Conservation (phyloP, 2,113 vertebrate species). For the Malurus alboscapulatus region DNA sequence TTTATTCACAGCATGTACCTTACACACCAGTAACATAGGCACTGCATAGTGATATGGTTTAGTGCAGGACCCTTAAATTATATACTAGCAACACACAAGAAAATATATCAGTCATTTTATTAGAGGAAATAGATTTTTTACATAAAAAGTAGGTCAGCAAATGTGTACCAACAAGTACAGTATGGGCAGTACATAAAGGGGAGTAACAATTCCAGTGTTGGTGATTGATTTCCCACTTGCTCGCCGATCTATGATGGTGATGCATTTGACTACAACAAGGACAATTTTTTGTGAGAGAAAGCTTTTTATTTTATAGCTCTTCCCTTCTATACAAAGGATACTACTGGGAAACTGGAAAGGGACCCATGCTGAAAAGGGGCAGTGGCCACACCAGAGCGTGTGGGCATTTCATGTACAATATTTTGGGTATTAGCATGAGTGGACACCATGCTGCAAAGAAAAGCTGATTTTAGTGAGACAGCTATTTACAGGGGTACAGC, state of each 20-base stretch:
- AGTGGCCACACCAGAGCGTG: not conserved
- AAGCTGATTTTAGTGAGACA: not conserved
- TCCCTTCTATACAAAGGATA: not conserved
- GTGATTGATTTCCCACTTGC: not conserved
- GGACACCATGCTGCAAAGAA: not conserved
- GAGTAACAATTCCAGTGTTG: not conserved
- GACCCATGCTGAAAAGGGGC: not conserved
- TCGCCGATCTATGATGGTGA: not conserved
- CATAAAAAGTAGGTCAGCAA: not conserved
- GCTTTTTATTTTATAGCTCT: not conserved
- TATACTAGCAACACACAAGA: not conserved
- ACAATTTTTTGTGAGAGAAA: not conserved
- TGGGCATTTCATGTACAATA: not conserved
- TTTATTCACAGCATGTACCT: not conserved
- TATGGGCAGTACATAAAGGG: not conserved
- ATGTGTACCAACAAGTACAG: not conserved
- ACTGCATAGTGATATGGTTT: not conserved
- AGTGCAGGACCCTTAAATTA: not conserved
- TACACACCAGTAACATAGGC: not conserved
- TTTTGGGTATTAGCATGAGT: not conserved
- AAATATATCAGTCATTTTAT: not conserved
- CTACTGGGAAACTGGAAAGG: not conserved
- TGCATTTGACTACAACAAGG: not conserved
- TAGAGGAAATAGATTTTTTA: not conserved
- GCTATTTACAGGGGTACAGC: not conserved